phyloP scores from a whole-genome alignment of 2,797 vertebrate species.

The Hoplostethus mediterraneus region DNA sequence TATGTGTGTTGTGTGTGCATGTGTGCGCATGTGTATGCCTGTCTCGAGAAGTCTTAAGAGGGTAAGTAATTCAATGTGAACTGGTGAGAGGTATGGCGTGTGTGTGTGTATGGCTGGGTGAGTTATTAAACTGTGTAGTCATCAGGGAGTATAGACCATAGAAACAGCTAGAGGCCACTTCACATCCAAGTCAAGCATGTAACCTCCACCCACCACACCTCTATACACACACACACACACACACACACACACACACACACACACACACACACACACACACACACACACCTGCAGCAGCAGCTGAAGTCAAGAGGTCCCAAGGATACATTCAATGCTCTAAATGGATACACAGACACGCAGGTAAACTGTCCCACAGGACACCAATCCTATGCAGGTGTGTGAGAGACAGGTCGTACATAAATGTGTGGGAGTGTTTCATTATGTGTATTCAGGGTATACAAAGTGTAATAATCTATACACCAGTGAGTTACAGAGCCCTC shows the following conservation, averaged over 20 bases:
- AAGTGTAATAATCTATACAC: slow-evolving; percentile 59
- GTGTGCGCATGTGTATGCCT: neutral
- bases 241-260: slow-evolving; percentile 5
- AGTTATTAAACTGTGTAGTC: slow-evolving; percentile 29
- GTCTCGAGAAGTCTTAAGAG: neutral
- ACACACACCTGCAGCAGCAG: slow-evolving; percentile 23
- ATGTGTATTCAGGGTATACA: slow-evolving; percentile 58
- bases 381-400: slow-evolving; percentile 42
- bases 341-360: slow-evolving; percentile 41
- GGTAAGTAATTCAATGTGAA: neutral
- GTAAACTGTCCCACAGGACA: slow-evolving; percentile 39
- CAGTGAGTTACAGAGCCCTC: slow-evolving; percentile 21
- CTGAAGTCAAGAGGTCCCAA: slow-evolving; percentile 16
- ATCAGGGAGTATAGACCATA: slow-evolving; percentile 29
- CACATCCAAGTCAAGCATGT: slow-evolving; percentile 31
- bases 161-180: slow-evolving; percentile 43
- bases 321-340: slow-evolving; percentile 28
- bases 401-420: slow-evolving; percentile 9
- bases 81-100: too few relatives aligned
- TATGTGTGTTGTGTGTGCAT: too few relatives aligned
- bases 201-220: slow-evolving; percentile 30
- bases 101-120: neutral
- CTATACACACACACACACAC: slow-evolving; percentile 3
- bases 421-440: slow-evolving; percentile 61
- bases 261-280: slow-evolving; percentile 7